Base-by-base conservation (phyloP, 2,888 invertebrate genomes). In the Pterostichus niger region DNA sequence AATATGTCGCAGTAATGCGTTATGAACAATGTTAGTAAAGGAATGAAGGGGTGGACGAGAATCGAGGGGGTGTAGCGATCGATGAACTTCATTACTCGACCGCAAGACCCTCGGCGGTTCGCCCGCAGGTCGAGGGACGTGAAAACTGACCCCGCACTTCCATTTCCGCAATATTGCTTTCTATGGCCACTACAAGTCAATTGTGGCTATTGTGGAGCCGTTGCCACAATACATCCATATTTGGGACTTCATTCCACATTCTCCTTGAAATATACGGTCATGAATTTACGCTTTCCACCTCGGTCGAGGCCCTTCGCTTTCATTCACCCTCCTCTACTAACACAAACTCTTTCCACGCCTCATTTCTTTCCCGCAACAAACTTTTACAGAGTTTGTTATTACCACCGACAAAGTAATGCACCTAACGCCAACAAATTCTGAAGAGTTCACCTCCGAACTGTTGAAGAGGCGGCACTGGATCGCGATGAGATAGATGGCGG, bases 141-240 rank as follows among this genome's bases (percentile, higher is more conserved):
- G 77, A 83, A 83, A 77, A 83, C 83, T 83, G 83, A 83, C 83
- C 83, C 76, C 77, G 64, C 81, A 81, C 81, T 81, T 71, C 73
- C 73, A 68, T 68, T 83, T 83, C 77, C 83, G 77, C 64, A 77
- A 83, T 83, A 83, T 83, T 83, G 77, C 83, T 77, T 83, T 83
- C 83, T 68, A 82, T 64, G 76, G 75, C 82, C 82, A 82, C 82
- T 82, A 83, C 83, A 83, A 83, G 83, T 83, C 83, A 83, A 83
- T 83, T 83, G 76, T 83, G 76, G 83, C 76, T 77, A 68, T 76
- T 77, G 33, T 40, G 40, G 0, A 6, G 7, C 40, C 40, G 40
- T 9, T 35, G 64, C 44, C 52, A 83, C 76, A 77, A 83, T 77
- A 77, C 83, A 68, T 68, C 54, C 83, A 83, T 83, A 82, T 82